phyloP scores from a whole-genome alignment of 2,113 vertebrate genomes.

The Atrichornis clamosus region DNA sequence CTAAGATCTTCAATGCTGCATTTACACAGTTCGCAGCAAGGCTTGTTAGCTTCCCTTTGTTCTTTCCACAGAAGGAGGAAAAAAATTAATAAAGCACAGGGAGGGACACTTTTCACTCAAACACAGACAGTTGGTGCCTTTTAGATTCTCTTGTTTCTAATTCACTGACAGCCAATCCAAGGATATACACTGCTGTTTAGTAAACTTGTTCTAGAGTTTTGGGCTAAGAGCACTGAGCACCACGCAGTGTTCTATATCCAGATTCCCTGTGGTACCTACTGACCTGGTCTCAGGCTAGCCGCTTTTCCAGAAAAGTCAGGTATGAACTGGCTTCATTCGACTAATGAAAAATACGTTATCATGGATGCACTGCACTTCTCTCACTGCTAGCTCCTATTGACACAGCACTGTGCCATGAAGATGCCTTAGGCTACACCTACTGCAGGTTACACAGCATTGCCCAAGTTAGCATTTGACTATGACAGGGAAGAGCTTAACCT shows the following conservation, averaged over 20 bases:
- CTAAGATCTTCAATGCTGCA: background rate
- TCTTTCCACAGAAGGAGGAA: background rate
- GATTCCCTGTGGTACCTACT: background rate
- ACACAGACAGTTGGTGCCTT: background rate
- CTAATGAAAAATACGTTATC: too few species aligned
- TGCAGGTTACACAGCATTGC: background rate
- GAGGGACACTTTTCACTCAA: background rate
- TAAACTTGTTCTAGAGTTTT: background rate
- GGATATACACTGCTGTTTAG: background rate
- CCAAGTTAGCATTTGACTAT: background rate
- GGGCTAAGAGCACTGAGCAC: background rate
- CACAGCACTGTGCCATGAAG: background rate
- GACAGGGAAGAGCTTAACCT: background rate
- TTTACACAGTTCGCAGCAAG: background rate
- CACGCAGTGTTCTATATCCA: accelerated
- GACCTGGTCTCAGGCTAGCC: background rate
- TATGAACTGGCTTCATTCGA: too few species aligned
- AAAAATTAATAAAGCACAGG: background rate
- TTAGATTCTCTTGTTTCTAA: background rate
- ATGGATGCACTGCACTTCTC: background rate
- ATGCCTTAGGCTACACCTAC: background rate
- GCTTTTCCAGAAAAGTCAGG: background rate
- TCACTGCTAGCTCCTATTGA: background rate
- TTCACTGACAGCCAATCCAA: background rate
- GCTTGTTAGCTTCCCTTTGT: background rate